Percentiles rank a stretch among this genome's conserved stretches.
These are phyloP conservation scores for Gambusia holbrooki DNA, from an alignment of 2,113 vertebrate species.

Conservation along the genomic window DNA sequence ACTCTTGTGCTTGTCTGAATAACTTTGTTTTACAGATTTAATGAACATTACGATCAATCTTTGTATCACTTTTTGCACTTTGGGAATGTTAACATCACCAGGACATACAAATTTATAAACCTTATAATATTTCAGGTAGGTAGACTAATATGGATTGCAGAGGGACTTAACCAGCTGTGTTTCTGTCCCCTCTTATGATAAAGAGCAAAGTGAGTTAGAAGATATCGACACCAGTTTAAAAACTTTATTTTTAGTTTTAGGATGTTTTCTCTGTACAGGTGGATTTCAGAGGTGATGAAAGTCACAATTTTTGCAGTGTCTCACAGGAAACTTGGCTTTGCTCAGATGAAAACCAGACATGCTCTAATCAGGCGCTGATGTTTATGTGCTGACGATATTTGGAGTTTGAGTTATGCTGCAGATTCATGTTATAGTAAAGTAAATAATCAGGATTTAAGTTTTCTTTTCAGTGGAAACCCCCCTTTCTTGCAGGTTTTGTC, in stretches of 20 bases:
- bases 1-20: no score
- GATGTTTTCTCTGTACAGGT: slow-evolving; percentile 17
- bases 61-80: no score
- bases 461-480: slow-evolving; percentile 23
- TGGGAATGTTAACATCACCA: no score
- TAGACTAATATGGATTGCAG: no score
- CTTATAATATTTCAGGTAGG: no score
- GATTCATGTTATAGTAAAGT: slow-evolving; percentile 20
- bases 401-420: background rate
- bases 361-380: slow-evolving; percentile 30
- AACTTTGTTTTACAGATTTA: no score
- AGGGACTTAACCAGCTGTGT: no score
- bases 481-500: slow-evolving; percentile 14
- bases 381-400: slow-evolving; percentile 1
- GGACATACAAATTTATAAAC: no score
- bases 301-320: slow-evolving; percentile 1
- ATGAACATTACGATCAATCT: no score
- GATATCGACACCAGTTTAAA: background rate
- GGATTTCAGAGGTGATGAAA: slow-evolving; percentile 19
- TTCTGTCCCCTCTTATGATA: no score
- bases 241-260: background rate
- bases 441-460: slow-evolving; percentile 30
- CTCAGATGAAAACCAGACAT: slow-evolving; percentile 40
- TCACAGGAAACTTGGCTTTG: slow-evolving; percentile 10
- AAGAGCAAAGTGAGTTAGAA: no score